Evolutionary conservation across 2,797 vertebrate genomes (phyloP).

Genomic region (Triplophysa yarkandensis): DNA sequence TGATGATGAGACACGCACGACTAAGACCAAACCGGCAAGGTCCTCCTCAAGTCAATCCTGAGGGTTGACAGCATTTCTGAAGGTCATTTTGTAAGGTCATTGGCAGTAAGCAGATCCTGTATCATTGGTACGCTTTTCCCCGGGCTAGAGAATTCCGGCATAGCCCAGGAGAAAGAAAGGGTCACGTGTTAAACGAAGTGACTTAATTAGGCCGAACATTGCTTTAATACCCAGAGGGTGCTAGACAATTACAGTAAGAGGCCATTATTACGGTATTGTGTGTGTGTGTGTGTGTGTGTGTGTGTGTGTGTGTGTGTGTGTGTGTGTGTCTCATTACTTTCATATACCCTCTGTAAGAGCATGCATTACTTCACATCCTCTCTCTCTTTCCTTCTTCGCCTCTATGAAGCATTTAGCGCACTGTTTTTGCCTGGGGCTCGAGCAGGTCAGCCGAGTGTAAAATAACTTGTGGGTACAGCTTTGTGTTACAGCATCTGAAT

Average conservation of each 20-base stretch:
- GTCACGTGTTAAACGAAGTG: constrained; percentile 11
- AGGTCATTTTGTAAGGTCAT: constrained; percentile 16
- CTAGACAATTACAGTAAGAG: constrained; percentile 35
- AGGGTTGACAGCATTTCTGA: neutral
- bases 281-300: neutral
- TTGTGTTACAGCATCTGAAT: constrained; percentile 64
- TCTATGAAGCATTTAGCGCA: constrained; percentile 37
- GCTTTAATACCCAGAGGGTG: constrained; percentile 26
- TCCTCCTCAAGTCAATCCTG: neutral
- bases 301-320: neutral
- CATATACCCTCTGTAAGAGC: constrained; percentile 19
- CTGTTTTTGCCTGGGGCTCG: constrained; percentile 54
- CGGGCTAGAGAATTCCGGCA: constrained; percentile 3
- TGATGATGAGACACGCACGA: neutral
- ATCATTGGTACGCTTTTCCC: neutral
- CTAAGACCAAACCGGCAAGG: neutral
- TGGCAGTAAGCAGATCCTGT: neutral
- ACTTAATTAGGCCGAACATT: constrained; percentile 35
- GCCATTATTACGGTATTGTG: constrained; percentile 33
- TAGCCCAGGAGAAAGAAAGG: constrained; percentile 32
- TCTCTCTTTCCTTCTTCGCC: constrained; percentile 29
- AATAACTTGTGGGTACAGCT: constrained; percentile 35
- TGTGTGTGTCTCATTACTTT: constrained; percentile 31
- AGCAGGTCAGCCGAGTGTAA: constrained; percentile 49
- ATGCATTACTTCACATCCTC: constrained; percentile 10